Conservation (phyloP, 1,140 invertebrate genomes). For the Drosophila novamexicana region DNA sequence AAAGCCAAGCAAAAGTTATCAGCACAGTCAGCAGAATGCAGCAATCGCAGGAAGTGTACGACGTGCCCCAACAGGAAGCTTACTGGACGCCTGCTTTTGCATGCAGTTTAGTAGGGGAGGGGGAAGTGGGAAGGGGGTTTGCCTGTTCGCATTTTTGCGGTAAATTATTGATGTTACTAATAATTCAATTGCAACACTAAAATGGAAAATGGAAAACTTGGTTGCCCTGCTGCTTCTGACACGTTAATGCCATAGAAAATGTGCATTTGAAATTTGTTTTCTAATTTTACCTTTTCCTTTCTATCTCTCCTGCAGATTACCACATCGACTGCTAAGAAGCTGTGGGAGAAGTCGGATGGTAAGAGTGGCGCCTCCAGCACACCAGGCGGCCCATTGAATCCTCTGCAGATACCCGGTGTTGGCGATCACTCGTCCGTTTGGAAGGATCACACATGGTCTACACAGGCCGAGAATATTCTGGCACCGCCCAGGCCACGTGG, state of each 20-base stretch:
- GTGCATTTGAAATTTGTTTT: constrained; percentile 10
- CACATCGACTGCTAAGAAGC: constrained; percentile 84
- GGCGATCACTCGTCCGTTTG: constrained; percentile 80
- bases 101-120: background rate
- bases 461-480: constrained; percentile 81
- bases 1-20: constrained; percentile 39
- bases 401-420: constrained; percentile 81
- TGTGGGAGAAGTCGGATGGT: constrained; percentile 84
- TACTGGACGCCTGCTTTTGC: background rate
- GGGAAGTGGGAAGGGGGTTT: background rate
- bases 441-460: constrained; percentile 84
- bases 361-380: constrained; percentile 69
- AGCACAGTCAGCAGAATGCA: constrained; percentile 6
- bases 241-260: constrained; percentile 16
- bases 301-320: constrained; percentile 69
- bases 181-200: constrained; percentile 36
- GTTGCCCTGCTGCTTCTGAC: constrained; percentile 8
- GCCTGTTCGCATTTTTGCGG: background rate
- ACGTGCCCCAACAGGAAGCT: constrained; percentile 8
- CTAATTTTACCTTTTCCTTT: constrained; percentile 10
- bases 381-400: constrained; percentile 76
- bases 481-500: constrained; percentile 72
- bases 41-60: constrained; percentile 10
- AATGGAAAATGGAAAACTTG: constrained; percentile 4
- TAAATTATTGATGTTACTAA: constrained; percentile 50